Evolutionary conservation across 2,797 vertebrate genomes (phyloP), one percentile per base, ranked within the genome.

Genomic region (Sebastes ruberrimus): DNA sequence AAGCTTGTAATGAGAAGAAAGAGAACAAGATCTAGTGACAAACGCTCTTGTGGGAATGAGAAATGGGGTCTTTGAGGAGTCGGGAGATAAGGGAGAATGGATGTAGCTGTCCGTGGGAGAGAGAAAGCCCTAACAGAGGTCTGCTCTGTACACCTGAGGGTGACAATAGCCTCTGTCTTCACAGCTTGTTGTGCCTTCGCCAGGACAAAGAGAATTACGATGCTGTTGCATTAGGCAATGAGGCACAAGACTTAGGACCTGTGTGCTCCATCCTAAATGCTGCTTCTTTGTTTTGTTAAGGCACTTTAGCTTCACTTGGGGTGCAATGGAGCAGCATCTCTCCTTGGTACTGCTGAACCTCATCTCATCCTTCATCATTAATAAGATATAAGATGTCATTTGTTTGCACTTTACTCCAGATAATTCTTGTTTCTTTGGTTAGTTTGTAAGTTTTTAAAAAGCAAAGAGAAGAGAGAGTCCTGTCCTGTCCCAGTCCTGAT

Each of bases 1-100:
- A 99, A 25, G 98, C 98, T 99, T 94, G 90, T 90, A 71, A 94
- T 8, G 82, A 91, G 82, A 88, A 88, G 75, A 89, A 76, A 90
- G 69, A 86, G 57, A 89, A 86, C 74, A 88, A 81, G 84, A 88
- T 83, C 65, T 81, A 42, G 73, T 89, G 85, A 92, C 81, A 87
- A 86, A 86, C n/a, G 22, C 72, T 82, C 64, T 69, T 76, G 84
- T 78, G 82, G 85, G 77, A 86, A 89, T 92, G 75, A 91, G 79
- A 78, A 92, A 93, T 81, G 53, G 59, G 74, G 82, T 81, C 80
- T 82, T 81, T 79, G 68, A 88, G 53, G 46, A 67, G 75, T 32
- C 71, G 18, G 53, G 23, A 87, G 83, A 88, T 90, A 88, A 86
- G 71, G 81, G 32, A 87, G 35, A 88, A 88, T 83, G 76, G 75